phyloP scores from a whole-genome alignment of 2,113 vertebrate genomes.

The Oncorhynchus clarkii region DNA sequence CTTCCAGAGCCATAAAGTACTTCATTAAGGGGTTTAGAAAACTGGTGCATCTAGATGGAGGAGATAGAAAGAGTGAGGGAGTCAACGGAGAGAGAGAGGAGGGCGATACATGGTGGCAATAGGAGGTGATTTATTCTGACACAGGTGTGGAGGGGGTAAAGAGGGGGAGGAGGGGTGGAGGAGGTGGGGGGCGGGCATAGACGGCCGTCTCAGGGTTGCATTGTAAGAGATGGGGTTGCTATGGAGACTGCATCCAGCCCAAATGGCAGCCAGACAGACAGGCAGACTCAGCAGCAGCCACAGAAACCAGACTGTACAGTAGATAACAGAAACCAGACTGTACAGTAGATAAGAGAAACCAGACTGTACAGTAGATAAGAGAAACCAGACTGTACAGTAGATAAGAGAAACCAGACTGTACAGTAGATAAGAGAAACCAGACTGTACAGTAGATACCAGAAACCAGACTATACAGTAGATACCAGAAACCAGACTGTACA shows the following conservation, averaged over 20 bases:
- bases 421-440: neutral
- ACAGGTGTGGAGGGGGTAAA: conserved; percentile 25
- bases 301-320: conserved; percentile 13
- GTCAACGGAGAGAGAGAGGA: conserved; percentile 19
- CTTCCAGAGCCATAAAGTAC: neutral
- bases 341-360: neutral
- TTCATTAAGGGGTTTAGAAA: neutral
- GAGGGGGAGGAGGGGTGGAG: conserved; percentile 48
- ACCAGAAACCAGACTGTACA: conserved; percentile 20
- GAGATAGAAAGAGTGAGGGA: neutral
- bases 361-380: neutral
- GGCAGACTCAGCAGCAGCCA: conserved; percentile 37
- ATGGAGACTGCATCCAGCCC: conserved; percentile 76
- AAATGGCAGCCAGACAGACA: conserved; percentile 63
- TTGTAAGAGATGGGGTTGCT: conserved; percentile 70
- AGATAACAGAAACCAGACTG: conserved; percentile 21
- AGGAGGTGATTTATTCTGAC: neutral
- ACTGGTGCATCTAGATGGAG: conserved; percentile 31
- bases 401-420: neutral
- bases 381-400: neutral
- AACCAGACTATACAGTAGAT: conserved; percentile 17
- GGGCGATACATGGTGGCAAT: conserved; percentile 1
- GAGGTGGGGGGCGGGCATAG: conserved; percentile 48
- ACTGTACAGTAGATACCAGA: neutral
- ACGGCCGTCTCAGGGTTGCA: conserved; percentile 53